phyloP scores from a whole-genome alignment of 2,797 vertebrate species.

The Scyliorhinus canicula region DNA sequence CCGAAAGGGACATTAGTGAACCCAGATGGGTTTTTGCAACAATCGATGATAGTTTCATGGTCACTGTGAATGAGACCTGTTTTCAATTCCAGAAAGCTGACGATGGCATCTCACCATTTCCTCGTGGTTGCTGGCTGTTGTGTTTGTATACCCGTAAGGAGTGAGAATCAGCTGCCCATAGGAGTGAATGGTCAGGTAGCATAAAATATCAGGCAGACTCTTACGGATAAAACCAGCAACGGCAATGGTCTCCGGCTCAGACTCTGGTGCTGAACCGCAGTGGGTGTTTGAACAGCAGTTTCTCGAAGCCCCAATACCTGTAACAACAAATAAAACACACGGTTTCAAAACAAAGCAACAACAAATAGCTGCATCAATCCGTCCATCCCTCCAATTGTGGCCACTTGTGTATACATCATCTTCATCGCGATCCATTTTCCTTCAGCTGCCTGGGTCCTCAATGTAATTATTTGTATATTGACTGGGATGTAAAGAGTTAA shows the following conservation, averaged over 20 bases:
- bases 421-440: too few relatives aligned
- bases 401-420: too few relatives aligned
- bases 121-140: slow-evolving; percentile 63
- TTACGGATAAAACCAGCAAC: slow-evolving; percentile 59
- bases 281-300: slow-evolving; percentile 60
- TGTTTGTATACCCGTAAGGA: slow-evolving; percentile 68
- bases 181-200: slow-evolving; percentile 78
- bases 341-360: not conserved
- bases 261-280: slow-evolving; percentile 58
- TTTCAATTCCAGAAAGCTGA: too few relatives aligned
- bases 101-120: slow-evolving; percentile 64
- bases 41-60: too few relatives aligned
- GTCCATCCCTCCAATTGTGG: not conserved
- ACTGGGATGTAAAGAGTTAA: too few relatives aligned
- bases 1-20: too few relatives aligned
- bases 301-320: slow-evolving; percentile 63
- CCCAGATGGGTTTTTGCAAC: too few relatives aligned
- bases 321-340: slow-evolving; percentile 38
- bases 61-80: too few relatives aligned
- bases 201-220: slow-evolving; percentile 60
- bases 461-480: too few relatives aligned
- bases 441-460: too few relatives aligned
- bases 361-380: not conserved
- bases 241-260: slow-evolving; percentile 68
- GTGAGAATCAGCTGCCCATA: slow-evolving; percentile 70